These are phyloP conservation scores for Ceryle rudis DNA, from an alignment of 2,797 vertebrate genomes.

Conservation along the genomic window DNA sequence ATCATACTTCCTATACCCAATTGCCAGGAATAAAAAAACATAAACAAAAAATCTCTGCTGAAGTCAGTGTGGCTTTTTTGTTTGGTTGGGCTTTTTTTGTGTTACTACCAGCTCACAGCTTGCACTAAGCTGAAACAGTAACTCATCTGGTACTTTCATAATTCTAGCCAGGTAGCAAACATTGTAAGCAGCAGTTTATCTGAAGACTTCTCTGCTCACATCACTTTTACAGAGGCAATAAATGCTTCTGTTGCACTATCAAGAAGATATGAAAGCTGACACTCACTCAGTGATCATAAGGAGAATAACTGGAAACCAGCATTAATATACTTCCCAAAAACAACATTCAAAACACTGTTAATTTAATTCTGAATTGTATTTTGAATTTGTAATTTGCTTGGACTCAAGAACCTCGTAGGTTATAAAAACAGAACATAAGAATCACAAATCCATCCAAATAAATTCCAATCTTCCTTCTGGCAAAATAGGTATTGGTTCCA, in stretches of 20 bases:
- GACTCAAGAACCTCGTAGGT: neutral
- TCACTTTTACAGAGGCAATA: neutral
- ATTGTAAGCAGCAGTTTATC: neutral
- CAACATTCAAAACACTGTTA: neutral
- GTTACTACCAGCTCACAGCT: neutral
- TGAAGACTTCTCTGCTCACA: neutral
- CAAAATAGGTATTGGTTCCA: neutral
- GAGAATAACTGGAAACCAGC: neutral
- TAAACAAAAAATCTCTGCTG: rapidly evolving
- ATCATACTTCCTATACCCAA: neutral
- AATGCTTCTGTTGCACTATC: neutral
- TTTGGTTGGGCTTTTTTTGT: neutral
- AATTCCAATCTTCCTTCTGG: neutral
- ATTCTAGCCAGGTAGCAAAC: neutral
- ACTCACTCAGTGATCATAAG: neutral
- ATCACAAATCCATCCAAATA: neutral
- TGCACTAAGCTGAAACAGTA: neutral
- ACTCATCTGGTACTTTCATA: neutral
- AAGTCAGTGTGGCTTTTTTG: neutral
- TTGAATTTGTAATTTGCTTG: neutral
- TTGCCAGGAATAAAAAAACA: neutral
- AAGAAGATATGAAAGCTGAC: neutral
- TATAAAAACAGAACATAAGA: neutral
- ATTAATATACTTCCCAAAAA: neutral
- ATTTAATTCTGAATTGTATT: neutral